A percentile compares a stretch with the other conserved stretches of the same genome.
Conservation (phyloP, 2,797 vertebrate species). For the Cottoperca gobio region DNA sequence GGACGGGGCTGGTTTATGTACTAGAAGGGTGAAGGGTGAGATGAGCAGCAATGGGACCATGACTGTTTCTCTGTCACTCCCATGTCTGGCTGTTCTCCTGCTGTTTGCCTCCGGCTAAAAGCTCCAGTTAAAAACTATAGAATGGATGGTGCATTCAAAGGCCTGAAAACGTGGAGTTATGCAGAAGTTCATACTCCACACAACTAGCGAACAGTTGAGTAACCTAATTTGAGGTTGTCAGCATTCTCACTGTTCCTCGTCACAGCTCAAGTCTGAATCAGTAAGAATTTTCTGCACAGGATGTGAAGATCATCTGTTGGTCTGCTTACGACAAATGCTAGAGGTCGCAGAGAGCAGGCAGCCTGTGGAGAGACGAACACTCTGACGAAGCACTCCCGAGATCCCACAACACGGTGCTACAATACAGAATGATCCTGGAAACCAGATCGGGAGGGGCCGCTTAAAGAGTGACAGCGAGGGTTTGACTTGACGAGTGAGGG, state of each 20-base stretch:
- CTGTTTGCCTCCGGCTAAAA: constrained; percentile 18
- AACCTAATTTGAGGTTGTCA: constrained; percentile 59
- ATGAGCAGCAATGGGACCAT: constrained; percentile 30
- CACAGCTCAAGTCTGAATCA: constrained; percentile 65
- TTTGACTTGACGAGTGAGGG: constrained; percentile 38
- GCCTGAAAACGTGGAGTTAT: not conserved
- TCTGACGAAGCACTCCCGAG: constrained; percentile 59
- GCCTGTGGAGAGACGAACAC: constrained; percentile 15
- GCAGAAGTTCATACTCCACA: constrained; percentile 40
- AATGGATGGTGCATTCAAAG: not conserved
- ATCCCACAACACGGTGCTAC: constrained; percentile 78
- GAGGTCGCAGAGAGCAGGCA: constrained; percentile 39
- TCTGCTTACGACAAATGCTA: constrained; percentile 52
- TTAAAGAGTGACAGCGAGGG: constrained; percentile 36
- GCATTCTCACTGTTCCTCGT: constrained; percentile 42
- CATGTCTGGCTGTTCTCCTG: constrained; percentile 8
- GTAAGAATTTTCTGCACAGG: constrained; percentile 67
- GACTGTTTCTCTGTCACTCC: constrained; percentile 32
- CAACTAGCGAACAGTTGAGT: constrained; percentile 42
- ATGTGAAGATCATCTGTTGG: constrained; percentile 69
- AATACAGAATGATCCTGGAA: constrained; percentile 65
- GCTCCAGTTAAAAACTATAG: not conserved
- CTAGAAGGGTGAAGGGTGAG: constrained; percentile 19
- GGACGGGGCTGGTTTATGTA: constrained; percentile 12
- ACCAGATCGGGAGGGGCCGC: constrained; percentile 54